Evolutionary conservation across 2,888 invertebrate species (phyloP), one percentile per base, ranked within the genome.

Genomic region (Drosophila mayaguana): DNA sequence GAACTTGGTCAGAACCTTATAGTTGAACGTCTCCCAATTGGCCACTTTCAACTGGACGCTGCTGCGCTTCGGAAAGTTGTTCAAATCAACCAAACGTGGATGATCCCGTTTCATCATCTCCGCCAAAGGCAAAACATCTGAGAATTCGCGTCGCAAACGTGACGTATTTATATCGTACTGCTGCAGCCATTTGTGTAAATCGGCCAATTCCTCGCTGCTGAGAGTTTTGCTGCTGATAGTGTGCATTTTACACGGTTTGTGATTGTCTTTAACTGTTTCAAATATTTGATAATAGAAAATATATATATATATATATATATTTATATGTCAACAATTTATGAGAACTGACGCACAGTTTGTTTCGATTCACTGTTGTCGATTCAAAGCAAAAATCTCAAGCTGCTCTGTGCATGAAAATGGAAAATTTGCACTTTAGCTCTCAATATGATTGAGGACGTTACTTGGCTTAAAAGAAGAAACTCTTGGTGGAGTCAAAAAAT

Each of bases 21-120:
- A 94, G 91, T 97, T 96, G n/a, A 97, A 93, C 0, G 95, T 96
- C 89, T 94, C 94, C 97, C 97, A 97, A 90, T 97, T 97, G 81
- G 95, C 94, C 43, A 96, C 90, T 93, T 97, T 97, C 50, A 95
- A 93, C 0, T 95, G 93, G 43, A 95, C 93, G 54, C 96, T 95
- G 92, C 95, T 96, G 65, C 95, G 94, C 0, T 96, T 94, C 0
- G 95, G 94, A 91, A 97, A 97, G 93, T 97, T 97, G 91, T 97
- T 96, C 89, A 97, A 92, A 53, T 97, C 96, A 14, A 97, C 95
- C 54, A 95, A 84, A 80, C 95, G 96, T 0, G 97, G 97, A 89
- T 95, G 96, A 88, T 96, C 95, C 9, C 94, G 93, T 88, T 95
- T 95, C 12, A 97, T 91, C 50, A 97, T 94, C 92, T 96, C 96